A percentile compares a stretch with the other conserved stretches of the same genome.
Evolutionary conservation across 2,113 vertebrate species (phyloP).

Genomic region (Melanerpes formicivorus): DNA sequence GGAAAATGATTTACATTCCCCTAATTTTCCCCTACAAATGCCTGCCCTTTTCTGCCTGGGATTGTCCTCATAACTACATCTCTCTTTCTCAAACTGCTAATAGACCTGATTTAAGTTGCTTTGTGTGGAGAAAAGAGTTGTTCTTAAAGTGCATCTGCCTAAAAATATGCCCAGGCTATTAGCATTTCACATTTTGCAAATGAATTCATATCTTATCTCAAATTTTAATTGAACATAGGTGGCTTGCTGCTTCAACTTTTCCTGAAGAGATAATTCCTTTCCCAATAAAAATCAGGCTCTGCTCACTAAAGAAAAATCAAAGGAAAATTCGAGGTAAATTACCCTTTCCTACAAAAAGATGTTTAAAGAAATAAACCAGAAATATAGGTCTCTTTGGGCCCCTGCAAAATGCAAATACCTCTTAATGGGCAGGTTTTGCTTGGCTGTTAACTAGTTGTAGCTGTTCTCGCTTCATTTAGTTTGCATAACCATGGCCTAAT

Average conservation of each 20-base stretch:
- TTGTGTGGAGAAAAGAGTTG: neutral
- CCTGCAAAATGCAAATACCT: constrained; percentile 56
- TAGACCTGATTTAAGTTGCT: constrained; percentile 30
- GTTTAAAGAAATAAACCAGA: constrained; percentile 57
- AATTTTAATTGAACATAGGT: constrained; percentile 47
- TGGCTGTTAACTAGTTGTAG: constrained; percentile 52
- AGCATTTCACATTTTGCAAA: constrained; percentile 34
- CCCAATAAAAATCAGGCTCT: constrained; percentile 18
- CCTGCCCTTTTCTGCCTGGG: constrained; percentile 35
- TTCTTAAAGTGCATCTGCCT: constrained; percentile 39
- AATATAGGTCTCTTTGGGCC: constrained; percentile 44
- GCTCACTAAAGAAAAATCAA: constrained; percentile 25
- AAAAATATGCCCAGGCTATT: constrained; percentile 43
- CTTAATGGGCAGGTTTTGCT: constrained; percentile 47
- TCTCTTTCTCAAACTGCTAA: constrained; percentile 20
- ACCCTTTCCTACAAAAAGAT: constrained; percentile 34
- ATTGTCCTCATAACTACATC: constrained; percentile 17
- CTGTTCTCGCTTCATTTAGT: constrained; percentile 52
- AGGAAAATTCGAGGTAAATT: constrained; percentile 54
- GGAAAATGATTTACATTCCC: constrained; percentile 57
- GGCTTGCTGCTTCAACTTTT: constrained; percentile 13
- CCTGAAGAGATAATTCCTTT: constrained; percentile 34
- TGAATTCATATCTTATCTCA: constrained; percentile 54
- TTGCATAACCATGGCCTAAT: constrained; percentile 35
- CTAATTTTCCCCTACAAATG: constrained; percentile 33